A percentile compares a stretch with the other conserved stretches of the same genome.
Conservation (phyloP, 2,888 invertebrate species). For the Drosophila percnosoma region DNA sequence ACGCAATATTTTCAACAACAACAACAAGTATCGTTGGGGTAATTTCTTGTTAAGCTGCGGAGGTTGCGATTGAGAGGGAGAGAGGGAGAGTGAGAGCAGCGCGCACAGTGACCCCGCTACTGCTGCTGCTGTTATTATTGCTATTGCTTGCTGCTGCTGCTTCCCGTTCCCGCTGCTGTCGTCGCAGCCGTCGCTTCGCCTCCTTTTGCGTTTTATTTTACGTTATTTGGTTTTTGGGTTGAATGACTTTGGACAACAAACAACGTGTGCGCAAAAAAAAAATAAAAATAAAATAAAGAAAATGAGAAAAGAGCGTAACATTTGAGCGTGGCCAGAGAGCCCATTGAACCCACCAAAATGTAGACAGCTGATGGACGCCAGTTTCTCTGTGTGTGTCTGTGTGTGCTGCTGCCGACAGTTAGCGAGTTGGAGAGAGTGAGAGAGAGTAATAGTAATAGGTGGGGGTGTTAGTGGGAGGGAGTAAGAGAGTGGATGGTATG, state of each 20-base stretch:
- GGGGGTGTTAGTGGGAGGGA: not conserved
- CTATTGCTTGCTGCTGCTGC: slow-evolving; percentile 27
- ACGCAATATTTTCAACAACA: slow-evolving; percentile 52
- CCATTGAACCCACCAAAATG: slow-evolving; percentile 74
- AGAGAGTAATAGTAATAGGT: not conserved
- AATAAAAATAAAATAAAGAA: slow-evolving; percentile 41
- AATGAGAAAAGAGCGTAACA: slow-evolving; percentile 64
- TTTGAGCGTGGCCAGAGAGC: slow-evolving; percentile 53
- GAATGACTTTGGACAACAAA: slow-evolving; percentile 77
- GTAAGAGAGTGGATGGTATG: slow-evolving; percentile 6
- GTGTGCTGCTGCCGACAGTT: slow-evolving; percentile 13
- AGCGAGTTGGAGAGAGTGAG: not conserved
- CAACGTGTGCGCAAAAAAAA: slow-evolving; percentile 66
- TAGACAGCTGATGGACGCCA: slow-evolving; percentile 68
- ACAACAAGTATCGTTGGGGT: slow-evolving; percentile 13
- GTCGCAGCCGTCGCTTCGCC: slow-evolving; percentile 23
- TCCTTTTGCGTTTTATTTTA: slow-evolving; percentile 68
- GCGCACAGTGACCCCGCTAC: slow-evolving; percentile 67
- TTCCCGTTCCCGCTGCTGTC: slow-evolving; percentile 39
- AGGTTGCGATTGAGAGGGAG: slow-evolving; percentile 1
- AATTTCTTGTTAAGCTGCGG: slow-evolving; percentile 25
- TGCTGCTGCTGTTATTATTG: slow-evolving; percentile 23
- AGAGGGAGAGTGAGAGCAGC: slow-evolving; percentile 29
- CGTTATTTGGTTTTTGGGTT: slow-evolving; percentile 75
- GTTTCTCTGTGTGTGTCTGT: not conserved